Evolutionary conservation across 30 jellyfish, hydroid and myxozoan species (phyloP).

Genomic region (Sanderia malayensis): DNA sequence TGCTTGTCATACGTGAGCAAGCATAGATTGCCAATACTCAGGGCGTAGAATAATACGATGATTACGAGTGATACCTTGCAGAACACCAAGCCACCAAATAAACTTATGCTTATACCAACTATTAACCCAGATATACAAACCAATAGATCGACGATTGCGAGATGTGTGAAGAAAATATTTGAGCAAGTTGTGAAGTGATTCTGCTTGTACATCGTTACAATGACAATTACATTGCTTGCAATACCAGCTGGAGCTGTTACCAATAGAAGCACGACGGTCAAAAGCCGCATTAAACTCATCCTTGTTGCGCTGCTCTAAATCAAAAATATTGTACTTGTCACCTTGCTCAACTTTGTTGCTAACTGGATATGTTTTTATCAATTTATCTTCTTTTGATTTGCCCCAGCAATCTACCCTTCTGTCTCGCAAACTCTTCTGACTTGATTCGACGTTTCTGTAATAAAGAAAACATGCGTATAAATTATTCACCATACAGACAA

Average conservation of each 20-base stretch:
- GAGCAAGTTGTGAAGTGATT: constrained; percentile 43
- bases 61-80: constrained; percentile 36
- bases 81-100: constrained; percentile 47
- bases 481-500: background rate
- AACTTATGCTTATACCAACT: constrained; percentile 33
- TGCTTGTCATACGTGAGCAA: constrained; percentile 57
- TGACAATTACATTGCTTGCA: constrained; percentile 49
- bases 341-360: too few species aligned
- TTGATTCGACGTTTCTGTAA: background rate
- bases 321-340: too few species aligned
- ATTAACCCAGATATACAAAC: constrained; percentile 43
- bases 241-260: constrained; percentile 66
- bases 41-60: constrained; percentile 50
- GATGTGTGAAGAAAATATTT: constrained; percentile 50
- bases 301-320: too few species aligned
- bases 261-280: constrained; percentile 27
- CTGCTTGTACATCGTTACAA: constrained; percentile 38
- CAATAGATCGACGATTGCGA: constrained; percentile 59
- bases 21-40: constrained; percentile 53
- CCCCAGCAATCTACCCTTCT: too few species aligned
- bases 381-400: too few species aligned
- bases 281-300: constrained; percentile 35
- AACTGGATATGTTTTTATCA: too few species aligned
- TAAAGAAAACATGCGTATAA: background rate
- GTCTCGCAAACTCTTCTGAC: too few species aligned